phyloP scores from a whole-genome alignment of 2,888 invertebrate genomes.

The Tetropium fuscum region DNA sequence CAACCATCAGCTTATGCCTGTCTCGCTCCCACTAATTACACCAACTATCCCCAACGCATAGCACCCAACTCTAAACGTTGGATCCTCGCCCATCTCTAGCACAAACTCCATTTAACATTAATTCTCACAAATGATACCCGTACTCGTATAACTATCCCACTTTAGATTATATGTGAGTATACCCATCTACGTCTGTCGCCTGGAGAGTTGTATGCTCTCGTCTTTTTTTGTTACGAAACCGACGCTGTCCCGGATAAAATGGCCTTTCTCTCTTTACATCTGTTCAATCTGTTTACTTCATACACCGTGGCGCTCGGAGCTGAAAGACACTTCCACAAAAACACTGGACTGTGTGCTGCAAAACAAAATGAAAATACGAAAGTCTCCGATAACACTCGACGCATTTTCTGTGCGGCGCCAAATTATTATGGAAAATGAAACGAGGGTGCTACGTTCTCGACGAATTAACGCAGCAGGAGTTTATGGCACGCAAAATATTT shows the following conservation, averaged over 20 bases:
- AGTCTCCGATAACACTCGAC: slow-evolving; percentile 49
- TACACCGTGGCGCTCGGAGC: slow-evolving; percentile 33
- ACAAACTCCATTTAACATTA: slow-evolving; percentile 25
- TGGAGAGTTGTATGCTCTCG: slow-evolving; percentile 13
- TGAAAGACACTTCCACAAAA: slow-evolving; percentile 38
- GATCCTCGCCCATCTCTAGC: slow-evolving; percentile 22
- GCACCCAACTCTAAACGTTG: slow-evolving; percentile 13
- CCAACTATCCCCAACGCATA: not conserved
- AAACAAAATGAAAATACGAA: slow-evolving; percentile 49
- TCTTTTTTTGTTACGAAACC: slow-evolving; percentile 26
- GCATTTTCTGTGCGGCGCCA: slow-evolving; percentile 45
- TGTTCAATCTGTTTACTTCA: slow-evolving; percentile 36
- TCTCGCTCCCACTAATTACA: slow-evolving; percentile 23
- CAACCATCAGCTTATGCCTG: slow-evolving; percentile 33
- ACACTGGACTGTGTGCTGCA: slow-evolving; percentile 35
- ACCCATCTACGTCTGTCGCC: slow-evolving; percentile 24
- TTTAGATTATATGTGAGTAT: slow-evolving; percentile 29
- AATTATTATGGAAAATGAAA: slow-evolving; percentile 42
- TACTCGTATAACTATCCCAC: slow-evolving; percentile 19
- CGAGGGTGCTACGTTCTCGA: slow-evolving; percentile 32
- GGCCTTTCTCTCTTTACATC: slow-evolving; percentile 33
- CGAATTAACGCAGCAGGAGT: slow-evolving; percentile 6
- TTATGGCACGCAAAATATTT: not conserved
- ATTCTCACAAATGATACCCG: slow-evolving; percentile 12
- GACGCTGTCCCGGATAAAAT: slow-evolving; percentile 30